Evolutionary conservation across 2,797 vertebrate species (phyloP), one percentile per base, ranked within the genome.

Genomic region (Dallia pectoralis): DNA sequence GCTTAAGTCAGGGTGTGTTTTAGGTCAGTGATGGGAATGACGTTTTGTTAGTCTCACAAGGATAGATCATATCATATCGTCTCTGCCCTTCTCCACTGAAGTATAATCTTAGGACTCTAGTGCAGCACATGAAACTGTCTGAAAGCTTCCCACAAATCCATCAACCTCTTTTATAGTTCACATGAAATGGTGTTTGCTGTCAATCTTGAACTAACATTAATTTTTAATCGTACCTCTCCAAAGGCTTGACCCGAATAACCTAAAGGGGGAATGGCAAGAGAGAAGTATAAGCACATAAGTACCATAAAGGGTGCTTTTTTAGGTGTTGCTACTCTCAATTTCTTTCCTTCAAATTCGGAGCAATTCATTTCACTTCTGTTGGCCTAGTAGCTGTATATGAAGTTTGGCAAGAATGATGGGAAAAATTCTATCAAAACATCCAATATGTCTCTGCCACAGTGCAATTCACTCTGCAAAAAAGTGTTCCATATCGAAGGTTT

Each of bases 151-250:
- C 86, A 85, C 89, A 89, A 92, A 85, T 88, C 89, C 85, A 44
- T 74, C 53, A 84, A 87, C 86, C 80, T 80, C 89, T 89, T 91
- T 92, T 92, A 91, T 93, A 91, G 91, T 87, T 91, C 87, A 92
- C 92, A 93, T 93, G 90, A 93, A 93, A 93, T 92, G 78, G 86
- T 92, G 91, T 91, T 93, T 92, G 90, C 93, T 89, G 90, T 94
- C 92, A 94, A 91, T 93, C 92, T 90, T 84, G 77, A 91, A 89
- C 90, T 90, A 92, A 91, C 91, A 93, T 93, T 87, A 90, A 93
- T 93, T 91, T 93, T 92, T 93, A 92, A 94, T 93, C 87, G 91
- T 91, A 14, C 87, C 91, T 89, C 84, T 93, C 91, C 88, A 91
- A 93, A 92, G 86, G 85, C 91, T 92, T 80, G 84, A 85, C 82